phyloP scores from a whole-genome alignment of 2,113 vertebrate genomes.

The Chamaea fasciata region DNA sequence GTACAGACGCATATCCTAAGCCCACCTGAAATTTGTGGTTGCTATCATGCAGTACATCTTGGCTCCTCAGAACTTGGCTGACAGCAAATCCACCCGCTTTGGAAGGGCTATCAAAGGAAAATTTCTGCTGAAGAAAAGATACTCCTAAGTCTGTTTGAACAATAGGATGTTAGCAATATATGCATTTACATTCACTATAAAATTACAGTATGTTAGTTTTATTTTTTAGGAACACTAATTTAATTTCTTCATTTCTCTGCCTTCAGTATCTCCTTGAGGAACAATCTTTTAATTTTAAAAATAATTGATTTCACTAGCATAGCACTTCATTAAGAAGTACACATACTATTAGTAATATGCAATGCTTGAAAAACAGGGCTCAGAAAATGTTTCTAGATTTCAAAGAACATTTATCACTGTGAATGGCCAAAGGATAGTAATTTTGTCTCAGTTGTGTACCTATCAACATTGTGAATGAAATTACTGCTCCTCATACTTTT shows the following conservation, averaged over 20 bases:
- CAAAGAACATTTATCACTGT: neutral
- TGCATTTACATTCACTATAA: neutral
- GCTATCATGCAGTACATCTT: neutral
- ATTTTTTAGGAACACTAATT: neutral
- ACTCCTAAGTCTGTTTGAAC: neutral
- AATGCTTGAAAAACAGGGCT: neutral
- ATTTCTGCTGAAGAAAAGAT: neutral
- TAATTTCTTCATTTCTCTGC: neutral
- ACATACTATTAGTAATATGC: neutral
- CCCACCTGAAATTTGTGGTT: neutral
- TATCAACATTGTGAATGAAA: neutral
- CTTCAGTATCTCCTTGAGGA: neutral
- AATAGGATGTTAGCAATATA: neutral
- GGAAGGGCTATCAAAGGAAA: neutral
- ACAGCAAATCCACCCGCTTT: neutral
- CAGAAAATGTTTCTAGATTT: neutral
- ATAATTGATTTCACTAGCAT: neutral
- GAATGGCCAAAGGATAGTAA: neutral
- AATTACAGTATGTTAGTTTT: neutral
- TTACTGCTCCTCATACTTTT: neutral
- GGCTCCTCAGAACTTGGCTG: neutral
- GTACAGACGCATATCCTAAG: neutral
- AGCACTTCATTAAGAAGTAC: neutral
- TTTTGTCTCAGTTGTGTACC: neutral
- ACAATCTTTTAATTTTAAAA: neutral